Evolutionary conservation across 2,797 vertebrate genomes (phyloP).

Genomic region (Lepus oiostolus): DNA sequence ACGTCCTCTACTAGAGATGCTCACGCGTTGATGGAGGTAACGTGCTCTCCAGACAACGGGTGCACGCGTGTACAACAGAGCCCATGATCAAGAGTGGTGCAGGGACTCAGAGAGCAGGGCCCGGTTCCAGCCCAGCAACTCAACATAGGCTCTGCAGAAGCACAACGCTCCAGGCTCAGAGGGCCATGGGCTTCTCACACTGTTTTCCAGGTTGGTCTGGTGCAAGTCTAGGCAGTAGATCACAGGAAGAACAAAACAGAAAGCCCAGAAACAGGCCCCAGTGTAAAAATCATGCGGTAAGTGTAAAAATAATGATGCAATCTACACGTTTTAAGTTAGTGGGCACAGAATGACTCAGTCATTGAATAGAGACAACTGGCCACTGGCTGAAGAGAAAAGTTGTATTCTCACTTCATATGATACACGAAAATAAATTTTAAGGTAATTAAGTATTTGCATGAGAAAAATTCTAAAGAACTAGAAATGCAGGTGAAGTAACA

Average conservation of each 20-base stretch:
- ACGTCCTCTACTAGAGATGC: not conserved
- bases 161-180: not conserved
- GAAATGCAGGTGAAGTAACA: not conserved
- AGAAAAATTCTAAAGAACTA: slow-evolving; percentile 22
- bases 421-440: not conserved
- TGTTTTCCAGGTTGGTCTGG: not conserved
- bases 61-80: not conserved
- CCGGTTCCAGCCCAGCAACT: not conserved
- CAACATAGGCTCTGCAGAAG: not conserved
- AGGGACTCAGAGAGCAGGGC: not conserved
- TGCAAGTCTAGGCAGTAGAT: not conserved
- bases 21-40: not conserved
- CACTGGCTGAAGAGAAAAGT: not conserved
- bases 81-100: accelerated
- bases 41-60: not conserved
- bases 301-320: not conserved
- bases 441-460: not conserved
- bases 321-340: slow-evolving; percentile 3
- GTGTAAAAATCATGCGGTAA: not conserved
- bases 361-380: no score
- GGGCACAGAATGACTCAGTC: not conserved
- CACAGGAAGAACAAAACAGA: not conserved
- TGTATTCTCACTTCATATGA: not conserved
- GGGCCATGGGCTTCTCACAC: not conserved
- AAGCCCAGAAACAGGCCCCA: not conserved